phyloP scores from a whole-genome alignment of 2,888 invertebrate species.

The Lissocephala sabroskyi region DNA sequence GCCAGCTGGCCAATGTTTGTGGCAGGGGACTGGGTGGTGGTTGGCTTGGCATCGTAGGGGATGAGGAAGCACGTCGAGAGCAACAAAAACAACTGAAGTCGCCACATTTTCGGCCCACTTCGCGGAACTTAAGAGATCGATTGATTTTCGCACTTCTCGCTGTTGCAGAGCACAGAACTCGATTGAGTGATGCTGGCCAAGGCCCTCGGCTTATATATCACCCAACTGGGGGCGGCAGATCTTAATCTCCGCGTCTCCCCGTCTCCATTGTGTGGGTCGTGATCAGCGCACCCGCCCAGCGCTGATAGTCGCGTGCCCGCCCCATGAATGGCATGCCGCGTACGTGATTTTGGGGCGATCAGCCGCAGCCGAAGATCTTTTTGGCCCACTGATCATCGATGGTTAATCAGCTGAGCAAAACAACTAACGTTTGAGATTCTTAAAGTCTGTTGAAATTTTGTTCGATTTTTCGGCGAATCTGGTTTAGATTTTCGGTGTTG shows the following conservation, averaged over 20 bases:
- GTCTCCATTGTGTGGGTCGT: constrained; percentile 17
- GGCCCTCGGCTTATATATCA: constrained; percentile 26
- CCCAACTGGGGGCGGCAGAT: too few relatives aligned
- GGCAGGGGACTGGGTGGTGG: constrained; percentile 1
- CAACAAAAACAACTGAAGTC: constrained; percentile 45
- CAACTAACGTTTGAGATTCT: too few relatives aligned
- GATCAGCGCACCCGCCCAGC: too few relatives aligned
- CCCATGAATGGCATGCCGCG: constrained; percentile 40
- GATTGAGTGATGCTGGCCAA: constrained; percentile 23
- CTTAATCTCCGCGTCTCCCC: too few relatives aligned
- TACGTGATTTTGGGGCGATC: constrained; percentile 27
- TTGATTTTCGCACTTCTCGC: neutral
- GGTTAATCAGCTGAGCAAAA: neutral
- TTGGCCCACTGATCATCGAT: neutral
- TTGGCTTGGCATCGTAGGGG: constrained; percentile 44
- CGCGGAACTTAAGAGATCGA: neutral
- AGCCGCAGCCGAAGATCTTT: neutral
- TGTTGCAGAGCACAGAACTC: neutral
- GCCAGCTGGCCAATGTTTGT: constrained; percentile 35
- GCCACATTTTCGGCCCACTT: constrained; percentile 35
- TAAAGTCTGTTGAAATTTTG: neutral
- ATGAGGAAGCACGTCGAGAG: constrained; percentile 49
- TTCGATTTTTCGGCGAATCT: neutral
- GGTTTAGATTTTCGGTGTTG: too few relatives aligned
- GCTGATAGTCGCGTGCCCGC: neutral